These are phyloP conservation scores for Hippocampus comes DNA, from an alignment of 2,113 vertebrate species.

Conservation along the genomic window DNA sequence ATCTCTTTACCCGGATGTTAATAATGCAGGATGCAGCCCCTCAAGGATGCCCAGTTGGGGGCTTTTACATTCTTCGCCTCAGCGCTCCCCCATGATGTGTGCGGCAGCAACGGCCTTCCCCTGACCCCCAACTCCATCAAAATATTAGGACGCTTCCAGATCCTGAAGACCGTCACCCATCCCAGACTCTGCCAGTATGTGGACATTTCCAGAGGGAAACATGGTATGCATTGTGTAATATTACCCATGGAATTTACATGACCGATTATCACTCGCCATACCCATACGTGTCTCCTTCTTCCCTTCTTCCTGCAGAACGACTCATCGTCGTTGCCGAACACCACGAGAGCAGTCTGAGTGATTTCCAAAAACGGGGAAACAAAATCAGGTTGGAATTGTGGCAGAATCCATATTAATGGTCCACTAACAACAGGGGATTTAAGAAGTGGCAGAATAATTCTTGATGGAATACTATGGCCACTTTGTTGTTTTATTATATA, in stretches of 20 bases:
- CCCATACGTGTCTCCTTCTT: not conserved
- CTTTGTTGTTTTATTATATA: too few species aligned
- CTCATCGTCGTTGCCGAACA: slow-evolving; percentile 95
- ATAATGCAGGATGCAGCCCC: slow-evolving; percentile 78
- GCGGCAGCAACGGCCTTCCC: slow-evolving; percentile 96
- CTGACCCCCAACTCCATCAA: slow-evolving; percentile 98
- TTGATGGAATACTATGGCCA: too few species aligned
- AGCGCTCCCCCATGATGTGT: slow-evolving; percentile 94
- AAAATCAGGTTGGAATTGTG: slow-evolving; percentile 75
- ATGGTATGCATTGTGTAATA: slow-evolving; percentile 71
- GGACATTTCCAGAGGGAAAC: slow-evolving; percentile 94
- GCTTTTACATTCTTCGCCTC: slow-evolving; percentile 97
- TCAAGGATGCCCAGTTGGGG: slow-evolving; percentile 88
- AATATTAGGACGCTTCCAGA: slow-evolving; percentile 96
- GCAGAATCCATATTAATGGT: not conserved
- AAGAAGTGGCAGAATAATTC: not conserved
- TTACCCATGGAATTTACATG: too few species aligned
- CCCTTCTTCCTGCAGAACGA: slow-evolving; percentile 74
- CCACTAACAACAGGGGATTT: not conserved
- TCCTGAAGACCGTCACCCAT: slow-evolving; percentile 91
- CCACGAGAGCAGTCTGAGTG: slow-evolving; percentile 83
- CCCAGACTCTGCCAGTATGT: slow-evolving; percentile 95
- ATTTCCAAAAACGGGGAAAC: slow-evolving; percentile 81
- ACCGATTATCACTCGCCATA: not conserved
- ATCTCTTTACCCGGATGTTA: not conserved